phyloP scores from a whole-genome alignment of 2,797 vertebrate species.

The Neostethus bicornis region DNA sequence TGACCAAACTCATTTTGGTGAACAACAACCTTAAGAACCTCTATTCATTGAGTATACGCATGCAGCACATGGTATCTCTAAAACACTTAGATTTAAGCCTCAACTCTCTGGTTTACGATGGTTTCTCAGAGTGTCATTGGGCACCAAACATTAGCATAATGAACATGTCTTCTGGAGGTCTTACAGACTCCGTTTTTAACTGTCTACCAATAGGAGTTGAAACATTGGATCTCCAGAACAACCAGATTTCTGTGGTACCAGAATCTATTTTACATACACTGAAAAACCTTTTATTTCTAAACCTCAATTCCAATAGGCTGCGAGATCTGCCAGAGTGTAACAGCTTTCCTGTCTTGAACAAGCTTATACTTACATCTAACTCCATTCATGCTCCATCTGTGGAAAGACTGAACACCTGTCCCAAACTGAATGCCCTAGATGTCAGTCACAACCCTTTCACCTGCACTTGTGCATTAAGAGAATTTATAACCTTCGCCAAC shows the following conservation, averaged over 20 bases:
- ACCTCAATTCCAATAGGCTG: slow-evolving; percentile 85
- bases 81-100: slow-evolving; percentile 81
- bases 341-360: slow-evolving; percentile 68
- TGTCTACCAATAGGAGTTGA: slow-evolving; percentile 80
- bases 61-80: slow-evolving; percentile 81
- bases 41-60: slow-evolving; percentile 73
- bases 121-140: slow-evolving; percentile 74
- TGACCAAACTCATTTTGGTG: slow-evolving; percentile 77
- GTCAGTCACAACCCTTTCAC: slow-evolving; percentile 79
- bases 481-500: slow-evolving; percentile 56
- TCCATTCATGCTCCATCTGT: slow-evolving; percentile 77
- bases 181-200: slow-evolving; percentile 79
- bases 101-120: slow-evolving; percentile 79
- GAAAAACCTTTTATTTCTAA: slow-evolving; percentile 76
- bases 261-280: slow-evolving; percentile 52
- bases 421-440: slow-evolving; percentile 71
- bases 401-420: slow-evolving; percentile 77
- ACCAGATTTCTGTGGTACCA: slow-evolving; percentile 80
- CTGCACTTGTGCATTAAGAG: slow-evolving; percentile 69
- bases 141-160: slow-evolving; percentile 74
- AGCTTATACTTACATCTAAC: slow-evolving; percentile 81
- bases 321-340: slow-evolving; percentile 81
- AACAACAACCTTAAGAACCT: slow-evolving; percentile 84
- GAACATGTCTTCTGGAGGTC: slow-evolving; percentile 82
- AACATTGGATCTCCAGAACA: slow-evolving; percentile 81